Base-by-base conservation (phyloP, 1,140 invertebrate species). In the Ips typographus region DNA sequence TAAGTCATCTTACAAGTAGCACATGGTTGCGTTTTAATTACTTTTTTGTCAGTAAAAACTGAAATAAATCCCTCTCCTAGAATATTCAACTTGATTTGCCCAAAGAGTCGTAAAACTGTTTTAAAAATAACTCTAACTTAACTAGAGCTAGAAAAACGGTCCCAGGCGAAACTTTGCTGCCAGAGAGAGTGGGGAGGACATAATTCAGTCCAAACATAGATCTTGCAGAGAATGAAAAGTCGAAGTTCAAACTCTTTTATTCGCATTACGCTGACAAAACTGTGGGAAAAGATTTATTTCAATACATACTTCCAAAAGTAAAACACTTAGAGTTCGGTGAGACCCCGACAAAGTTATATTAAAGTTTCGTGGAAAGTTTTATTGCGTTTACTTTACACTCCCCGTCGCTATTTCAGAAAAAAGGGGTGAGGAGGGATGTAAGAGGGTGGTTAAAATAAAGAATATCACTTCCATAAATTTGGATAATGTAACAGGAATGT, bases 221-320 rank as follows among this genome's bases (percentile, higher is more conserved):
- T 56, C 53, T 56, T 36, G 22, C 37, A 38, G 53, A 56, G 41
- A 59, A 37, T 61, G 44, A 47, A 47, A 47, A 61, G 42, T 37
- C 59, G 38, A 61, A 47, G 43, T 61, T 61, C 5, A 38, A 22
- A 36, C 42, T 61, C 42, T 40, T 38, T 61, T 49, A 61, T 44
- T 61, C 44, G 44, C 43, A 49, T 61, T 61, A 38, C 41, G 41
- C 43, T 38, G 8, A 49, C 59, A 61, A 61, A 47, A 61, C 59
- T 61, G 59, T 7, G 36, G 36, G 8, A 38, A 61, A 61, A 61
- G 59, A 61, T 61, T 61, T 61, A 61, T 61, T 61, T 61, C 42
- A 61, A 61, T 61, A 49, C 59, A 61, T 47, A 61, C 59, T 61
- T 61, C n/a, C 42, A 37, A 38, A 61, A 61, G 59, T 61, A 61